These are phyloP conservation scores for Calyptommatus sinebrachiatus DNA, from an alignment of 2,113 vertebrate species.

Conservation along the genomic window DNA sequence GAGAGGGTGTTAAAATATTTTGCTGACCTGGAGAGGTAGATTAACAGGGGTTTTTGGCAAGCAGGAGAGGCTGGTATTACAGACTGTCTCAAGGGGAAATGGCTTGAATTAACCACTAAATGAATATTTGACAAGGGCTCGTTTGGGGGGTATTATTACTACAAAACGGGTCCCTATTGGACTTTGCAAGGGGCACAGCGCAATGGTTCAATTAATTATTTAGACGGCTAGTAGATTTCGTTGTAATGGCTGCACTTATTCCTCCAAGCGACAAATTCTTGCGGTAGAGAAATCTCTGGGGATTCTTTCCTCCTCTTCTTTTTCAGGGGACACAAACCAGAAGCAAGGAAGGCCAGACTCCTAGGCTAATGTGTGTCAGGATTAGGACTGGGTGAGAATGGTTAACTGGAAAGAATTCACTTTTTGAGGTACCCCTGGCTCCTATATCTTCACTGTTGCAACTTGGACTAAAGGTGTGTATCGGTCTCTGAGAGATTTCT, in stretches of 20 bases:
- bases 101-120: slow-evolving; percentile 97
- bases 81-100: slow-evolving; percentile 84
- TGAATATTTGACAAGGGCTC: slow-evolving; percentile 99
- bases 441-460: background rate
- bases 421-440: background rate
- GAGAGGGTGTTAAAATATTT: slow-evolving; percentile 77
- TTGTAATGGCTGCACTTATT: slow-evolving; percentile 83
- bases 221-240: slow-evolving; percentile 87
- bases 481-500: background rate
- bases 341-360: background rate
- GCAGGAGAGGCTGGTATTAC: slow-evolving; percentile 83
- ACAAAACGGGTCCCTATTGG: slow-evolving; percentile 86
- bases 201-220: slow-evolving; percentile 94
- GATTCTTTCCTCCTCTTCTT: slow-evolving; percentile 31
- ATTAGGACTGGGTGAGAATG: background rate
- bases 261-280: slow-evolving; percentile 70
- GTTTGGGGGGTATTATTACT: slow-evolving; percentile 90
- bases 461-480: background rate
- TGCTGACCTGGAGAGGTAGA: slow-evolving; percentile 78
- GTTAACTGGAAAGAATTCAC: background rate
- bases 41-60: slow-evolving; percentile 88
- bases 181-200: slow-evolving; percentile 91
- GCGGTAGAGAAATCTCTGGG: slow-evolving; percentile 69
- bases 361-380: background rate
- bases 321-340: background rate